These are phyloP conservation scores for Leiothrix lutea DNA, from an alignment of 2,113 vertebrate genomes.

Conservation along the genomic window DNA sequence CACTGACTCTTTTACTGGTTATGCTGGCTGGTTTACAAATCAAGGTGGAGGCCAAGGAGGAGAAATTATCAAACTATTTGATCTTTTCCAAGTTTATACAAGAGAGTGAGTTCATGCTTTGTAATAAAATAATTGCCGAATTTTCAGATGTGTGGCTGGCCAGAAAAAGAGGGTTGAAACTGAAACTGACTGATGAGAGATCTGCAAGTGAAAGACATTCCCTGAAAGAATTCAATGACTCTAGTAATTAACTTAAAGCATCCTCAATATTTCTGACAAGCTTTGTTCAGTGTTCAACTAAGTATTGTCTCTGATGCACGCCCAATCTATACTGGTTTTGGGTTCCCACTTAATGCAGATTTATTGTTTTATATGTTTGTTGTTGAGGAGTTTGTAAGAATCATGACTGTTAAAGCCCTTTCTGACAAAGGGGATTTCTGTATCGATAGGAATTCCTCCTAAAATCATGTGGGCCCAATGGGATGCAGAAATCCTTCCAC, in stretches of 20 bases:
- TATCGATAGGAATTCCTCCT: neutral
- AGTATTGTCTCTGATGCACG: neutral
- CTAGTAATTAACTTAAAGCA: neutral
- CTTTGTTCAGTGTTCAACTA: neutral
- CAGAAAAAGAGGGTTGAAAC: neutral
- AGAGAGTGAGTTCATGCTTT: neutral
- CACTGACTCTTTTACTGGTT: neutral
- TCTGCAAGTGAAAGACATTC: neutral
- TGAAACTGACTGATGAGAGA: neutral
- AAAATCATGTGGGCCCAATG: accelerated
- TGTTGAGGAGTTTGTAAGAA: neutral
- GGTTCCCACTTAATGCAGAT: neutral
- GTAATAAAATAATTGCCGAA: neutral
- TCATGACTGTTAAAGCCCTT: neutral
- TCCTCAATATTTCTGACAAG: neutral
- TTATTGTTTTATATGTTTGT: neutral
- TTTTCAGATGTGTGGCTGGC: neutral
- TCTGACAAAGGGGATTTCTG: neutral
- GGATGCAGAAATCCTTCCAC: neutral
- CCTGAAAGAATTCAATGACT: neutral
- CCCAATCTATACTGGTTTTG: neutral
- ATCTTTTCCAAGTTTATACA: neutral
- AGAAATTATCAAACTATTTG: neutral
- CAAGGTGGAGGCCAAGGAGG: neutral
- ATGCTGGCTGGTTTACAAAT: neutral